phyloP scores from a whole-genome alignment of 1,140 invertebrate genomes.

The Panagrolaimus sp. region DNA sequence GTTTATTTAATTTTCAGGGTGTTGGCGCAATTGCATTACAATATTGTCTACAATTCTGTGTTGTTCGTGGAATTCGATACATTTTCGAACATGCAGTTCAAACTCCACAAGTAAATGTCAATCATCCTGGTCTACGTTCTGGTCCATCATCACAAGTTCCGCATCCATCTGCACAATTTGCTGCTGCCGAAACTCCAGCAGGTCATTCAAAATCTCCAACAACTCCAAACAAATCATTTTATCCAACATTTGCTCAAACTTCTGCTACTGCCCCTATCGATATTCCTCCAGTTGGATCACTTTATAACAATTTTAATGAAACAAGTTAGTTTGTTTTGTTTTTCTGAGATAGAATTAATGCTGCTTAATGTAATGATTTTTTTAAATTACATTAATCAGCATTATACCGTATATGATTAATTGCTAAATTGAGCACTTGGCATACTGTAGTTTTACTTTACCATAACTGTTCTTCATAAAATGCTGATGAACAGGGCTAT shows the following conservation, averaged over 20 bases:
- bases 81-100: conserved; percentile 22
- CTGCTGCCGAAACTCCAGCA: neutral
- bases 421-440: too few species aligned
- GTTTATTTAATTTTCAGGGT: too few species aligned
- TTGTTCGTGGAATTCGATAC: conserved; percentile 20
- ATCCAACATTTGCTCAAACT: conserved; percentile 33
- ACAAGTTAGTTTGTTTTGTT: neutral
- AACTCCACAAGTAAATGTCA: neutral
- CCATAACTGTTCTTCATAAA: too few species aligned
- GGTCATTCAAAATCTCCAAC: too few species aligned
- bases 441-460: too few species aligned
- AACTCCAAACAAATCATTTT: neutral
- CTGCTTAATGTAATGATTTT: too few species aligned
- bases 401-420: too few species aligned
- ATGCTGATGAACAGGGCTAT: too few species aligned
- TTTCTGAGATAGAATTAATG: too few species aligned
- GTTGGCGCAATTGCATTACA: conserved; percentile 37
- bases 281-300: neutral
- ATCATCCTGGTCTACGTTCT: conserved; percentile 3
- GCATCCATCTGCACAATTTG: conserved; percentile 32
- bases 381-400: too few species aligned
- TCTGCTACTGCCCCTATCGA: neutral
- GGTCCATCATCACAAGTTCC: conserved; percentile 16
- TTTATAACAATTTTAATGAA: conserved; percentile 10
- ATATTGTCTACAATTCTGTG: conserved; percentile 38